Evolutionary conservation across 2,113 vertebrate genomes (phyloP), one percentile per base, ranked within the genome.

Genomic region (Platichthys flesus): DNA sequence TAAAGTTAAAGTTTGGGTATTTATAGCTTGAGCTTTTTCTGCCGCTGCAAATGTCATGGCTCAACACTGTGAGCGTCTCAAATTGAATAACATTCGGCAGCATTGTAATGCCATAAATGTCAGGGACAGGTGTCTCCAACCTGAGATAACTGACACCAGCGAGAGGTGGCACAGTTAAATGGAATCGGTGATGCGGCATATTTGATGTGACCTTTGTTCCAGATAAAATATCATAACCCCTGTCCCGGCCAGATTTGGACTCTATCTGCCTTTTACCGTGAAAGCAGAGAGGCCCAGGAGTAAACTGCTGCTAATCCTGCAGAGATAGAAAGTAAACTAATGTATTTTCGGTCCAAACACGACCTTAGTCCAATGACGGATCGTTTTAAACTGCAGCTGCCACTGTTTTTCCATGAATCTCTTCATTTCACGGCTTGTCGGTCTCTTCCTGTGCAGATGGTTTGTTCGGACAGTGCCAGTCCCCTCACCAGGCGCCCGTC

Each of bases 381-480:
- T 31, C 0, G 6, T 31, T 31, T 31, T 31, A 31, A 31, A 31
- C 31, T 8, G 31, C 31, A 31, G 31, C 31, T 31, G 31, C 31
- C 31, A 31, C 3, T 16, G 12, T 16, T 13, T 47, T 18, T 51
- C 16, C 7, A 31, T 1, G 15, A 21, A 54, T 54, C 1, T 24
- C 21, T 56, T 23, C 56, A 60, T 4, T n/a, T 60, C 14, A 28
- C 26, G 56, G 13, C 18, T 9, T 42, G 28, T 21, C 24, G 23
- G 3, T 75, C 2, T 76, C 9, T 54, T 35, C 62, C 47, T 52
- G 21, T 88, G 26, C 91, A 99, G 98, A 99, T 90, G 97, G 97
- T 45, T 92, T 99, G 71, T 99, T 99, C 35, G 98, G 98, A 57
- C 97, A 96, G 89, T 99, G 98, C 90, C 94, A 91, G 76, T 83